Conservation (phyloP, 2,888 invertebrate genomes). For the Synergus japonicus region DNA sequence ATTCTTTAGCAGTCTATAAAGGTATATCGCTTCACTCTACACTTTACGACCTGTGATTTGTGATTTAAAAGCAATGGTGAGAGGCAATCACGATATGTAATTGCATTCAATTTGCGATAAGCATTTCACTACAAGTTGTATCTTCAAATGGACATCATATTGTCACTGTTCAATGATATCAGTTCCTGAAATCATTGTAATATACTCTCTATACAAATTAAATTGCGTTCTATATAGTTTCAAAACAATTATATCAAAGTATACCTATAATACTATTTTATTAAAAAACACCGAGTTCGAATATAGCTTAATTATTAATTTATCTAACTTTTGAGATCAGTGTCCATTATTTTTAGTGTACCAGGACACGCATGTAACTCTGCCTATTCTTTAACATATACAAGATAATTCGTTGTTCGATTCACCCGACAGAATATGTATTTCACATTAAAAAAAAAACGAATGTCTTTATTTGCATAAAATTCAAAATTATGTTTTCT, state of each 20-base stretch:
- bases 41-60: conserved; percentile 17
- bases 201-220: neutral
- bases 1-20: conserved; percentile 8
- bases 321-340: conserved; percentile 33
- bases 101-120: neutral
- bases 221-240: neutral
- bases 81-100: conserved; percentile 22
- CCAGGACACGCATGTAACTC: conserved; percentile 16
- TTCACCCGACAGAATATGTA: conserved; percentile 28
- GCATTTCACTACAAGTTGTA: neutral
- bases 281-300: conserved; percentile 23
- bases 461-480: conserved; percentile 33
- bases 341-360: conserved; percentile 32
- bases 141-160: neutral
- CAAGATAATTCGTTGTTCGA: conserved; percentile 35
- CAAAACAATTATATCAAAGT: neutral
- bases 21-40: conserved; percentile 7
- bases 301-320: conserved; percentile 20
- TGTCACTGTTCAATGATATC: neutral
- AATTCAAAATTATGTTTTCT: conserved; percentile 30
- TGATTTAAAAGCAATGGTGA: neutral
- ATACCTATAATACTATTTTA: neutral
- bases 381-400: conserved; percentile 12
- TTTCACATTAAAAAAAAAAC: conserved; percentile 24
- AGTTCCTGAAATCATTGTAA: neutral